phyloP scores from a whole-genome alignment of 37 sponge, comb jelly and placozoan species.

The Oopsacas minuta region DNA sequence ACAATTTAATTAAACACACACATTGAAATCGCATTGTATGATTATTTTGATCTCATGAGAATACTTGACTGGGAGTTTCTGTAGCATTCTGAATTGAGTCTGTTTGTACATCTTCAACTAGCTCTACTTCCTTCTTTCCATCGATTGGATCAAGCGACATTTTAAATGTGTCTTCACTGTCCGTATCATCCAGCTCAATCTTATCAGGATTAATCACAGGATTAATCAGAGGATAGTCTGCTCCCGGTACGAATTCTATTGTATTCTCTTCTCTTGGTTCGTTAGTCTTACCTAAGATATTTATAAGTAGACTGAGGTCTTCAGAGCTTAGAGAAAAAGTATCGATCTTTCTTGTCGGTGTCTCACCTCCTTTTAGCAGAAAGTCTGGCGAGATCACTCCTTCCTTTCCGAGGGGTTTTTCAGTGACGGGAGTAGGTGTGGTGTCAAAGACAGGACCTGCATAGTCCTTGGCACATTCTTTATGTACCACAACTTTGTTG shows the following conservation, averaged over 20 bases:
- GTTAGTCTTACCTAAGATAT: background rate
- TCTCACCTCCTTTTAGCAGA: background rate
- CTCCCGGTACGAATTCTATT: background rate
- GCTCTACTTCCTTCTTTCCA: background rate
- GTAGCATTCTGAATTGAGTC: background rate
- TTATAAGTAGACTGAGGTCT: background rate
- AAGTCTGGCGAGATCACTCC: background rate
- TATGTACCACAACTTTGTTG: background rate
- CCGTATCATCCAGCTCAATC: background rate
- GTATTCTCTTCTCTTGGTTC: background rate
- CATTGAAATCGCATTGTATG: background rate
- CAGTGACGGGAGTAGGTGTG: background rate
- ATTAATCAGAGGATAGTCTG: background rate
- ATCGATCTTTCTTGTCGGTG: background rate
- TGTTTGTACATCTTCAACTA: background rate
- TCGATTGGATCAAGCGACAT: background rate
- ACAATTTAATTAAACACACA: slow-evolving; percentile 9
- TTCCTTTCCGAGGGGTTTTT: background rate
- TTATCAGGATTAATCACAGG: background rate
- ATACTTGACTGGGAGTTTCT: background rate
- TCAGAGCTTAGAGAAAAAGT: background rate
- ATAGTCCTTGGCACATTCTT: slow-evolving; percentile 17
- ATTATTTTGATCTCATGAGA: background rate
- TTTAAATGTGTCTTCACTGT: background rate
- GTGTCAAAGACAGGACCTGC: background rate